Evolutionary conservation across 2,113 vertebrate species (phyloP).

Genomic region (Bothrops jararaca): DNA sequence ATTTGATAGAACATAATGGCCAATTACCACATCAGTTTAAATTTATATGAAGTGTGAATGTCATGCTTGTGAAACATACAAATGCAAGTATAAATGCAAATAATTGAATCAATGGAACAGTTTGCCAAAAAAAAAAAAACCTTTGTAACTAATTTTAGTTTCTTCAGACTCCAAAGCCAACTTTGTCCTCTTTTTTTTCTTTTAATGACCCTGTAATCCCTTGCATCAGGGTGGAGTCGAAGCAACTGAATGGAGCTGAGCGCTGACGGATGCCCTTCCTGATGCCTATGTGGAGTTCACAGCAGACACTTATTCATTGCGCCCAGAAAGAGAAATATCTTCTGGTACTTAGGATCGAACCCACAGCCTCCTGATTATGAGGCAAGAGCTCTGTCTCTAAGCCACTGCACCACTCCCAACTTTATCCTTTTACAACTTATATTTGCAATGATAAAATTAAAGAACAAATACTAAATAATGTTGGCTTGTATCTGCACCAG

Average conservation of each 20-base stretch:
- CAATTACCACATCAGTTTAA: not conserved
- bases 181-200: not conserved
- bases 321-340: not conserved
- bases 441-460: not conserved
- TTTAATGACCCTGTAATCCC: not conserved
- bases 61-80: not conserved
- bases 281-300: not conserved
- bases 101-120: not conserved
- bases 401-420: not conserved
- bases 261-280: not conserved
- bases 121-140: not conserved
- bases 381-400: not conserved
- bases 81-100: not conserved
- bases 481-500: not conserved
- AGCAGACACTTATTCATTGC: not conserved
- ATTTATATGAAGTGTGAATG: not conserved
- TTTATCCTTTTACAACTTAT: not conserved
- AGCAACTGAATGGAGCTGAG: not conserved
- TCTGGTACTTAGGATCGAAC: not conserved
- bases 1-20: not conserved
- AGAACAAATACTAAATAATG: not conserved
- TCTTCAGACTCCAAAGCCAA: not conserved
- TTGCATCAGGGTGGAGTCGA: too few relatives aligned
- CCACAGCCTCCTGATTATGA: not conserved
- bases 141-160: not conserved